Conservation (phyloP, 2,888 invertebrate species). For the Sycophila texana region DNA sequence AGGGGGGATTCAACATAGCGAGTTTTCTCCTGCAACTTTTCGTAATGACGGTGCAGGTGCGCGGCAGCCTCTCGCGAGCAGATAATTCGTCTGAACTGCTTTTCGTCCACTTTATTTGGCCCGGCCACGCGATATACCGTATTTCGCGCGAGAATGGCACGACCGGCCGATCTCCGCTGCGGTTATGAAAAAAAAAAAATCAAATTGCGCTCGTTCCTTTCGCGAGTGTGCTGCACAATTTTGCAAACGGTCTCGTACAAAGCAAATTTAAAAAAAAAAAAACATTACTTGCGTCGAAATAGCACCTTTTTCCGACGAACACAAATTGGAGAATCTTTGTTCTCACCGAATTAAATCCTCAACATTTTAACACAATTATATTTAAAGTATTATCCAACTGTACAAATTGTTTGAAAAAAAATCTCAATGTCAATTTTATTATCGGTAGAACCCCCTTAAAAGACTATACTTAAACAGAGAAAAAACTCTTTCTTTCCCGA, state of each 20-base stretch:
- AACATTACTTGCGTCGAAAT: no score
- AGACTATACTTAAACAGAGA: no score
- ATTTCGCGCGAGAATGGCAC: neutral
- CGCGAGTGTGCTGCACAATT: neutral
- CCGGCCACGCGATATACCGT: neutral
- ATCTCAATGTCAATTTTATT: no score
- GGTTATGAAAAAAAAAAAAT: neutral
- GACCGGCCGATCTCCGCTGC: neutral
- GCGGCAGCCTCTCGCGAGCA: neutral
- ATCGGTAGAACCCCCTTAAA: no score
- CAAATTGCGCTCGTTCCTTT: neutral
- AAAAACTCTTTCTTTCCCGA: no score
- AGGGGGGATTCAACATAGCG: neutral
- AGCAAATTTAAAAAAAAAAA: no score
- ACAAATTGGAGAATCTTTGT: no score
- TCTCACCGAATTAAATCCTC: no score
- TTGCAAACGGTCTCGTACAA: neutral
- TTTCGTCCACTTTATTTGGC: slow-evolving; percentile 8
- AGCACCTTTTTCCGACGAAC: no score
- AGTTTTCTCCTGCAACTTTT: slow-evolving; percentile 33
- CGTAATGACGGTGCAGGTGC: slow-evolving; percentile 8
- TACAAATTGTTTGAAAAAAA: no score
- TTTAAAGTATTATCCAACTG: no score
- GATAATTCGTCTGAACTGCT: neutral
- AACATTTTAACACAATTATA: no score